phyloP scores from a whole-genome alignment of 2,888 invertebrate species.

The Mayetiola destructor region DNA sequence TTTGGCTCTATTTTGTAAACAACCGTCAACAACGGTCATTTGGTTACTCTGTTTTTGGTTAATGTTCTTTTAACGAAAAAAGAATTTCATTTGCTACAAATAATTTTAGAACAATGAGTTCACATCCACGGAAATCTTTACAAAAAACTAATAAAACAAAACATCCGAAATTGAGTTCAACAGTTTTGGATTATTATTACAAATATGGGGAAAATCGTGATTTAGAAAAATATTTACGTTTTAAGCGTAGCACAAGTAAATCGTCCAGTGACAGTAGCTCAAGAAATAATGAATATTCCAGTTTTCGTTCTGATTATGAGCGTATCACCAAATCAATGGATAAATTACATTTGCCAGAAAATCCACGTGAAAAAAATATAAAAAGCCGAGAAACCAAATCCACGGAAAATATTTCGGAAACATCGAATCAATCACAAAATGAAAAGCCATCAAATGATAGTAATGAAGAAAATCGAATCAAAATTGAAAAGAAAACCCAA shows the following conservation, averaged over 20 bases:
- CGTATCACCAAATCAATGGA: conserved; percentile 12
- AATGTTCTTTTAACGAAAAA: too few species aligned
- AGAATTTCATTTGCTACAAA: too few species aligned
- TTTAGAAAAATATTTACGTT: conserved; percentile 49
- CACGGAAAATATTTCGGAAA: not conserved
- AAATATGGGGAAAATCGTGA: conserved; percentile 51
- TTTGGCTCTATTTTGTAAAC: conserved; percentile 4
- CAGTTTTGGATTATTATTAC: conserved; percentile 49
- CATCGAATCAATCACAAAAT: not conserved
- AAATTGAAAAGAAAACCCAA: conserved; percentile 4
- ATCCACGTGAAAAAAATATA: not conserved
- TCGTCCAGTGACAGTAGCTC: conserved; percentile 19
- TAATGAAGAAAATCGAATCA: not conserved
- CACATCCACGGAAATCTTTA: not conserved
- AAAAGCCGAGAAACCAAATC: not conserved
- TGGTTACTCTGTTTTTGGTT: not conserved
- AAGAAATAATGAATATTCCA: not conserved
- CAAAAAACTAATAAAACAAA: not conserved
- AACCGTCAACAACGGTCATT: conserved; percentile 4
- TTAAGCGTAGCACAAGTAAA: conserved; percentile 18
- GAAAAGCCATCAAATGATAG: not conserved
- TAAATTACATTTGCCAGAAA: not conserved
- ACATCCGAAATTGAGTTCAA: conserved; percentile 12
- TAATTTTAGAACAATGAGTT: too few species aligned
- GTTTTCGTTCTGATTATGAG: not conserved